Evolutionary conservation across 2,797 vertebrate genomes (phyloP), one percentile per base, ranked within the genome.

Genomic region (Muscicapa striata): DNA sequence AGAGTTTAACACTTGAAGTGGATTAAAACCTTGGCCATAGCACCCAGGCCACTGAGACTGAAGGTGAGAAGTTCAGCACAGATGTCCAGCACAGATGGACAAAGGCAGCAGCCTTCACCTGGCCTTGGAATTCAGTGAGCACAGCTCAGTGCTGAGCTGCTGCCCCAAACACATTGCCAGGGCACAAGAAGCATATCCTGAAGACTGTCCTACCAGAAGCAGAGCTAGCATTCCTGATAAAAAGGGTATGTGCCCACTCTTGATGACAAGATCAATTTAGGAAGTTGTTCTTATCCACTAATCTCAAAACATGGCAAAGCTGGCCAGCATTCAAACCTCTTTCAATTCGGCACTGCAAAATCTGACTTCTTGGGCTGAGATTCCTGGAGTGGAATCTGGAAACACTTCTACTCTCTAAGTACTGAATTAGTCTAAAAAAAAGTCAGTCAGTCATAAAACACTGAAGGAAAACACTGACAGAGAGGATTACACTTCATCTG

Each of bases 81-180:
- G 32, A 48, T 1, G 20, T 40, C 19, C 66, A 67, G 18, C 13
- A 9, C 0, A 0, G 32, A 45, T 1, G 20, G 75, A 41, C 6
- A 2, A 70, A 49, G 19, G 61, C 80, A 81, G 45, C 34, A 52
- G 59, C n/a, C 61, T 26, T 48, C 59, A 18, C 11, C 32, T 4
- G 1, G 57, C 38, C 34, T 27, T 29, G 30, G 41, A 38, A 87
- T 57, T 64, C 55, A 46, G 23, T 2, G 24, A 59, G 43, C 4
- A 2, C 38, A 74, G 26, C 57, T 45, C 41, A 30, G 30, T 0
- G 18, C 78, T 43, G 40, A 85, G 32, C 72, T 58, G 20, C 62
- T 38, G 36, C n/a, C 61, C 61, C 45, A 16, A 18, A 27, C 6
- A 3, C 20, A 3, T 0, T 40, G 11, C 52, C 27, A 24, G 32